Conservation (phyloP, 1,140 invertebrate genomes). For the Carposina sasakii region DNA sequence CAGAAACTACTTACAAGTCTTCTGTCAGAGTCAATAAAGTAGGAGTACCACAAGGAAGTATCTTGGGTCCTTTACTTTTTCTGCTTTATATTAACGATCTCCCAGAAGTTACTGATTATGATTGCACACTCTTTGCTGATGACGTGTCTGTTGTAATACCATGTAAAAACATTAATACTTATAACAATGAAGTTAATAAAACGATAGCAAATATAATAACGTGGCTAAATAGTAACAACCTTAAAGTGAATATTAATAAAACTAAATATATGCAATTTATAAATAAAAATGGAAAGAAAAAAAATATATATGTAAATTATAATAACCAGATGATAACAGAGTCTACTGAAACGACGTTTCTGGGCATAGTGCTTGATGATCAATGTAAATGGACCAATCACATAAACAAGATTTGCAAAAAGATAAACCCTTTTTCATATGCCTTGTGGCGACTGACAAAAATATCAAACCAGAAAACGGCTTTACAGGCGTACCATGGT, state of each 20-base stretch:
- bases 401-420: background rate
- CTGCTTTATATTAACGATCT: background rate
- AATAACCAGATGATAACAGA: background rate
- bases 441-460: conserved; percentile 3
- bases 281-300: background rate
- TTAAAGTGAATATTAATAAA: background rate
- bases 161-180: background rate
- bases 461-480: no score
- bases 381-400: background rate
- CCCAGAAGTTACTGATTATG: background rate
- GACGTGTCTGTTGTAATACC: conserved; percentile 3
- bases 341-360: background rate
- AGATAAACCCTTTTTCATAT: background rate
- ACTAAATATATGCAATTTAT: conserved; percentile 3
- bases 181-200: background rate
- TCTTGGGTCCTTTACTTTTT: background rate
- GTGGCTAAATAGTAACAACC: conserved; percentile 1
- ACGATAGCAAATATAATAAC: background rate
- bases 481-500: no score
- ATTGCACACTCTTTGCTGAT: conserved; percentile 6
- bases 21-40: no score
- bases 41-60: no score
- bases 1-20: no score
- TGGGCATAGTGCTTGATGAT: background rate
- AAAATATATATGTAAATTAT: background rate